These are phyloP conservation scores for Pelvicachromis taeniatus DNA, from an alignment of 2,113 vertebrate species.

Conservation along the genomic window DNA sequence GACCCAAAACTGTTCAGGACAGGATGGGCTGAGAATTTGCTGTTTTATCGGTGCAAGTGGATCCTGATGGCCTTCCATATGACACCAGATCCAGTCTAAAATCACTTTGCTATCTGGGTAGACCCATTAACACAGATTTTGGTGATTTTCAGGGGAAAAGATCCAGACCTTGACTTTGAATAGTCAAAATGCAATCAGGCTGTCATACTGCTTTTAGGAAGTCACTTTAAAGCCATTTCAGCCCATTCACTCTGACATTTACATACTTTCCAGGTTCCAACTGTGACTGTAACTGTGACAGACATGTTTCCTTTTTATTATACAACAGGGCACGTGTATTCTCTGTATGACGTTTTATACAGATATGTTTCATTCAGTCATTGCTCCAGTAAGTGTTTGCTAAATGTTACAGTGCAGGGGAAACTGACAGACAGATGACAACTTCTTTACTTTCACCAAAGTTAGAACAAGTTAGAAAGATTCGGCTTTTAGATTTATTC, in stretches of 20 bases:
- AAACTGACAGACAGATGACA: neutral
- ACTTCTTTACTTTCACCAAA: neutral
- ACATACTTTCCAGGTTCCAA: neutral
- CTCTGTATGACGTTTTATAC: neutral
- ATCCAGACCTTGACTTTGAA: neutral
- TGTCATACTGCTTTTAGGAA: neutral
- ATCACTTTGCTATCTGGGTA: neutral
- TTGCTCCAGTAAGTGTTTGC: neutral
- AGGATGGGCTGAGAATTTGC: neutral
- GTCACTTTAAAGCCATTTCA: neutral
- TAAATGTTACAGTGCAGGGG: neutral
- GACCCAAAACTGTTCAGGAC: neutral
- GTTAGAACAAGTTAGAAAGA: neutral
- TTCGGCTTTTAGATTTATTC: neutral
- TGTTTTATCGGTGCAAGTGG: neutral
- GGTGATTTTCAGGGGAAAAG: neutral
- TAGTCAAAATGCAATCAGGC: neutral
- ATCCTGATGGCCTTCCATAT: neutral
- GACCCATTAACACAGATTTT: neutral
- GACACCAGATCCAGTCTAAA: neutral
- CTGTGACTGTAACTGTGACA: neutral
- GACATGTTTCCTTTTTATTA: neutral
- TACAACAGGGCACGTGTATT: neutral
- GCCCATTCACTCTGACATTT: neutral
- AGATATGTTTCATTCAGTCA: neutral